Base-by-base conservation (phyloP, 2,113 vertebrate genomes). In the Dolichallabes microphthalmus region DNA sequence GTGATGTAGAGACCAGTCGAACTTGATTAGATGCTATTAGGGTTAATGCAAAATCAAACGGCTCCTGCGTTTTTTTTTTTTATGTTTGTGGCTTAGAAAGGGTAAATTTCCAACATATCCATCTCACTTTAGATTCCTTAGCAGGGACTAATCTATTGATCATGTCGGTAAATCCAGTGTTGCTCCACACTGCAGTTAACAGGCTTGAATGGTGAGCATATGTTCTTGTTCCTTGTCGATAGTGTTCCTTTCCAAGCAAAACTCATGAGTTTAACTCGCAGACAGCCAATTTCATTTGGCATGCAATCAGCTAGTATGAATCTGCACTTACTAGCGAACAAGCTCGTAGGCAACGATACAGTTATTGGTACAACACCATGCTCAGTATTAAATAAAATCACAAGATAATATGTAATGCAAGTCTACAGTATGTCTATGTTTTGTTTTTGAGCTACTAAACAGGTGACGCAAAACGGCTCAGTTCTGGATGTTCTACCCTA, bases 31-130 rank as follows among this genome's bases (percentile, higher is more conserved):
- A 79, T 39, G 68, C 76, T 76, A 85, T 82, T 85, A 81, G 58
- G 15, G 53, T 52, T 57, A 66, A 87, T 50, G 63, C 85, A 80
- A 85, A 85, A 85, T 82, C 86, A 87, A 85, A 86, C 83, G 83
- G 80, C 60, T 76, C n/a, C 77, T 53, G 80, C 60, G 10, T 69
- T 64, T 76, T 57, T 77, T 61, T n/a, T n/a, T 39, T 57, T 77
- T 61, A 79, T 45, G 30, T 66, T 57, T 32, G 30, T 2, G 20
- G 35, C 69, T 60, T 76, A 68, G 77, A 83, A 80, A 83, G 32
- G 84, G 83, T 55, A 39, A 75, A 78, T 60, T 66, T 69, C 86
- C 73, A 75, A 83, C 32, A 20, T 71, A 86, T 84, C 82, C 82
- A 81, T 86, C 61, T 53, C 52, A 50, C 6, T 68, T 85, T 71